A percentile compares a stretch with the other conserved stretches of the same genome.
These are phyloP conservation scores for Trisateles emortualis DNA, from an alignment of 2,888 invertebrate genomes.

Conservation along the genomic window DNA sequence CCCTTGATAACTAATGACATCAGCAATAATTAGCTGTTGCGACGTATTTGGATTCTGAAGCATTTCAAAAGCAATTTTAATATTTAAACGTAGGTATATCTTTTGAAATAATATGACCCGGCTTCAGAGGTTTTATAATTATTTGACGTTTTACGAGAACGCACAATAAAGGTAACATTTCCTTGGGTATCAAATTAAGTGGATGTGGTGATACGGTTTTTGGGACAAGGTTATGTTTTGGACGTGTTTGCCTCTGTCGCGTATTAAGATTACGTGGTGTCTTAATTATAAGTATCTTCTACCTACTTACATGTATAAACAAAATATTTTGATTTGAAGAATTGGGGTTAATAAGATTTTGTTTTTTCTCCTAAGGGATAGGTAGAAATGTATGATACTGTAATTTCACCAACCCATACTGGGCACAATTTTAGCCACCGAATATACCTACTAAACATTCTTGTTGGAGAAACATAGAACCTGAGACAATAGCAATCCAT, in stretches of 20 bases:
- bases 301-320: too few relatives aligned
- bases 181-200: conserved; percentile 5
- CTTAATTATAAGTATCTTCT: not conserved
- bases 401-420: too few relatives aligned
- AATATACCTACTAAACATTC: too few relatives aligned
- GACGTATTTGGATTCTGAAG: conserved; percentile 14
- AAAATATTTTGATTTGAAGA: too few relatives aligned
- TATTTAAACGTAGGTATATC: conserved; percentile 39
- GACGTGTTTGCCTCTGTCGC: not conserved
- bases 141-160: conserved; percentile 25
- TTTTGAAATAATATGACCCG: conserved; percentile 40
- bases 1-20: not conserved
- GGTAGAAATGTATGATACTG: too few relatives aligned
- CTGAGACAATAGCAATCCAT: too few relatives aligned
- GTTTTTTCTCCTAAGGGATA: too few relatives aligned
- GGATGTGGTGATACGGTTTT: conserved; percentile 5
- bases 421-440: too few relatives aligned
- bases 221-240: not conserved
- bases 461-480: too few relatives aligned
- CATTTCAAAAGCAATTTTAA: conserved; percentile 37
- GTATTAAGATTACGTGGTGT: not conserved
- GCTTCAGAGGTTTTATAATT: conserved; percentile 33
- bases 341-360: too few relatives aligned
- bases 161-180: conserved; percentile 16
- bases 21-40: conserved; percentile 33